Conservation (phyloP, 2,113 vertebrate species). For the Gavialis gangeticus region DNA sequence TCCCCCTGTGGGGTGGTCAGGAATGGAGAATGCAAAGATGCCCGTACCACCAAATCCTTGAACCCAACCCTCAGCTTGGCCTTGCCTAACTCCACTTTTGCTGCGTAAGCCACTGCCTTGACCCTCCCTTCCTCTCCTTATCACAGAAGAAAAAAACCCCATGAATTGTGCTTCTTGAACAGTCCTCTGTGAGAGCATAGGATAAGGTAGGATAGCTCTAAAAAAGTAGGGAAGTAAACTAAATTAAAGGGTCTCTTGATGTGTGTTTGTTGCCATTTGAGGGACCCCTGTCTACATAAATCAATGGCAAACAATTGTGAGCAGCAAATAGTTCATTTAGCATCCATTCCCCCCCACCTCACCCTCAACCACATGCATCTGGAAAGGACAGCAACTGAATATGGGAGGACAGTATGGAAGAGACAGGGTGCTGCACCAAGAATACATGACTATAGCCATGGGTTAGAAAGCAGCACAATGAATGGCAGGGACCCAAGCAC, state of each 20-base stretch:
- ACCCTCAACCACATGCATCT: too few species aligned
- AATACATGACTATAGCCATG: too few species aligned
- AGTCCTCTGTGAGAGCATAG: background rate
- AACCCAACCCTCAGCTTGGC: background rate
- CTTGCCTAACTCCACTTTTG: background rate
- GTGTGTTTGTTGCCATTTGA: background rate
- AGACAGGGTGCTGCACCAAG: too few species aligned
- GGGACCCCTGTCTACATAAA: background rate
- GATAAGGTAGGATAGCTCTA: background rate
- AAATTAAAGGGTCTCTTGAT: background rate
- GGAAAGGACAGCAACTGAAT: too few species aligned
- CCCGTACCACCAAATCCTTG: background rate
- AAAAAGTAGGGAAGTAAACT: background rate
- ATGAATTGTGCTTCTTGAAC: background rate
- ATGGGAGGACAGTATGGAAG: too few species aligned
- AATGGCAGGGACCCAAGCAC: too few species aligned
- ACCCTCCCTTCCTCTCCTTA: background rate
- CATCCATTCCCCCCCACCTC: too few species aligned
- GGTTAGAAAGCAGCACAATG: too few species aligned
- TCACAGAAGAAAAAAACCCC: background rate
- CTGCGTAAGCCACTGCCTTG: background rate
- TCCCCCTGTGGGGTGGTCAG: background rate
- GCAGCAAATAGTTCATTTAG: too few species aligned
- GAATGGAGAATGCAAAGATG: background rate
- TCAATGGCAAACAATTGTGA: too few species aligned